Conservation (phyloP, 2,113 vertebrate genomes). For the Ophiodon elongatus region DNA sequence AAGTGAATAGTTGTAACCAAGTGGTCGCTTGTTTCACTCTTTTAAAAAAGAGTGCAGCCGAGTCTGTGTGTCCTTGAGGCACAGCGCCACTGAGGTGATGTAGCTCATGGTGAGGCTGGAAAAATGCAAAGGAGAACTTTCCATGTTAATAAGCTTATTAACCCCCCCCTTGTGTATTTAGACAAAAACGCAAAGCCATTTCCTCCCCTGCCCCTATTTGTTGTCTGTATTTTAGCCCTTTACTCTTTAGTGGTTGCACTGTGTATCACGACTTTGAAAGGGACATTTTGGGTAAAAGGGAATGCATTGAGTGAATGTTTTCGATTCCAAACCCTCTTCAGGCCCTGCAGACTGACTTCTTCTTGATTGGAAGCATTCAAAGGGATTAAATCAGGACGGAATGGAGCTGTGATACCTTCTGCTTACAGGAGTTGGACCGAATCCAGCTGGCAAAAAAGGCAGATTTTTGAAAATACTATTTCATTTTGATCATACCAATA, state of each 20-base stretch:
- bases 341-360: slow-evolving; percentile 10
- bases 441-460: slow-evolving; percentile 1
- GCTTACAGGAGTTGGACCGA: not conserved
- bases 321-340: not conserved
- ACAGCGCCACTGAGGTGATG: not conserved
- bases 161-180: not conserved
- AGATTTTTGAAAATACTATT: not conserved
- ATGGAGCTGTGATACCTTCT: slow-evolving; percentile 3
- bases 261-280: not conserved
- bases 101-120: not conserved
- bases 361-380: slow-evolving; percentile 17
- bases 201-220: not conserved
- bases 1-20: not conserved
- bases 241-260: too few relatives aligned
- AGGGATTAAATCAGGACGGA: not conserved
- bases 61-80: slow-evolving; percentile 22
- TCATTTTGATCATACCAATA: slow-evolving; percentile 11
- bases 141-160: slow-evolving; percentile 1
- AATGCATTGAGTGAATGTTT: slow-evolving; percentile 5
- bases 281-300: not conserved
- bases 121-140: not conserved
- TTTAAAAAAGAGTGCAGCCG: not conserved
- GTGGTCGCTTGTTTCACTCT: not conserved
- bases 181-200: not conserved
- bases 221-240: too few relatives aligned